Conservation (phyloP, 2,888 invertebrate genomes). For the Sminthurides aquaticus region DNA sequence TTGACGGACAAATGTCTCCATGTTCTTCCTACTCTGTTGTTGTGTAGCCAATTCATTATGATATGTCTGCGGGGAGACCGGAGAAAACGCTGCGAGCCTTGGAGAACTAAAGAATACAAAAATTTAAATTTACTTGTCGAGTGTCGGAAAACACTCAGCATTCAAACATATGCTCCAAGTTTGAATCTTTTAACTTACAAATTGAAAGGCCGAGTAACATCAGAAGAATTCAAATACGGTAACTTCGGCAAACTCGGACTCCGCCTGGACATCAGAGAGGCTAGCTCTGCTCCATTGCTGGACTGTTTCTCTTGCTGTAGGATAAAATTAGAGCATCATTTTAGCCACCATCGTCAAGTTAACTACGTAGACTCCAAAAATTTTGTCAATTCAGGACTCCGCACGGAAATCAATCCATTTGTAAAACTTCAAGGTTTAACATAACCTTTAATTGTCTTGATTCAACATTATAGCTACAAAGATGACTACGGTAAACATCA, state of each 20-base stretch:
- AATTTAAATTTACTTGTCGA: neutral
- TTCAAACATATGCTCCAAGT: neutral
- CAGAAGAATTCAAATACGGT: conserved; percentile 20
- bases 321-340: neutral
- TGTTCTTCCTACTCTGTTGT: conserved; percentile 3
- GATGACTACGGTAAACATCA: too few relatives aligned
- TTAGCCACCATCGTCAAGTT: too few relatives aligned
- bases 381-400: too few relatives aligned
- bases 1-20: conserved; percentile 12
- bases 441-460: too few relatives aligned
- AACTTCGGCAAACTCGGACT: conserved; percentile 23
- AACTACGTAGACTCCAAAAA: too few relatives aligned
- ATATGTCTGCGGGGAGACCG: conserved; percentile 11
- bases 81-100: neutral
- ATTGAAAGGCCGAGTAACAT: conserved; percentile 22
- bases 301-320: conserved; percentile 14
- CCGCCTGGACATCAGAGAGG: conserved; percentile 11
- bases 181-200: conserved; percentile 10
- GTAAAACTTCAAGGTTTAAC: too few relatives aligned
- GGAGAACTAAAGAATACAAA: neutral
- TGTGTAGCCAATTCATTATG: conserved; percentile 16
- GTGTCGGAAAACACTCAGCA: neutral
- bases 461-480: too few relatives aligned
- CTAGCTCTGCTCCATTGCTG: conserved; percentile 15
- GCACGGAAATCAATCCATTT: too few relatives aligned